Conservation (phyloP, 1,140 invertebrate species). For the Drosophila pseudoobscura region DNA sequence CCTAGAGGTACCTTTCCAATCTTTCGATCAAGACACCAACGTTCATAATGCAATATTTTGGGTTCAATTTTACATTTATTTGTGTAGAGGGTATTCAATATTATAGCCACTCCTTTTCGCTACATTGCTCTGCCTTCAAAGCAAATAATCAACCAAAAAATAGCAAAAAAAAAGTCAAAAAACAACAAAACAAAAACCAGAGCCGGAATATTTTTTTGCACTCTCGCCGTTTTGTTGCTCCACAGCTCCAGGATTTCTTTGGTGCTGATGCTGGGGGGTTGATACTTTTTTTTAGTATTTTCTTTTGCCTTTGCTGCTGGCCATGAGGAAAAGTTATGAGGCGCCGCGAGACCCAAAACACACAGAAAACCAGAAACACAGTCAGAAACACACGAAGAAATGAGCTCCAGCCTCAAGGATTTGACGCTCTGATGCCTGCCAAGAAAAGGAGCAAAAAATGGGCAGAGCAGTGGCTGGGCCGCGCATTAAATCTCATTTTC, state of each 20-base stretch:
- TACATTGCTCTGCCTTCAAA: too few species aligned
- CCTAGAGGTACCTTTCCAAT: too few species aligned
- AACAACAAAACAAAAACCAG: neutral
- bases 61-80: too few species aligned
- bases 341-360: slow-evolving; percentile 34
- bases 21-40: too few species aligned
- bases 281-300: neutral
- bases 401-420: slow-evolving; percentile 24
- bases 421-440: slow-evolving; percentile 31
- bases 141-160: neutral
- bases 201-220: slow-evolving; percentile 9
- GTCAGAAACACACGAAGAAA: neutral
- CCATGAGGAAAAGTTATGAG: slow-evolving; percentile 62
- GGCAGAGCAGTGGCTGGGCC: neutral
- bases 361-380: slow-evolving; percentile 7
- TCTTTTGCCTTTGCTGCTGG: slow-evolving; percentile 24
- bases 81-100: too few species aligned
- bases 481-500: slow-evolving; percentile 20
- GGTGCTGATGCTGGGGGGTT: too few species aligned
- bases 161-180: neutral
- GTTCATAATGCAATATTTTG: too few species aligned
- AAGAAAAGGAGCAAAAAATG: slow-evolving; percentile 7
- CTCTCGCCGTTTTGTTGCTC: slow-evolving; percentile 23
- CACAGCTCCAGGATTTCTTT: too few species aligned
- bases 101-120: too few species aligned